Evolutionary conservation across 2,797 vertebrate genomes (phyloP), one percentile per base, ranked within the genome.

Genomic region (Cossypha niveicapilla): DNA sequence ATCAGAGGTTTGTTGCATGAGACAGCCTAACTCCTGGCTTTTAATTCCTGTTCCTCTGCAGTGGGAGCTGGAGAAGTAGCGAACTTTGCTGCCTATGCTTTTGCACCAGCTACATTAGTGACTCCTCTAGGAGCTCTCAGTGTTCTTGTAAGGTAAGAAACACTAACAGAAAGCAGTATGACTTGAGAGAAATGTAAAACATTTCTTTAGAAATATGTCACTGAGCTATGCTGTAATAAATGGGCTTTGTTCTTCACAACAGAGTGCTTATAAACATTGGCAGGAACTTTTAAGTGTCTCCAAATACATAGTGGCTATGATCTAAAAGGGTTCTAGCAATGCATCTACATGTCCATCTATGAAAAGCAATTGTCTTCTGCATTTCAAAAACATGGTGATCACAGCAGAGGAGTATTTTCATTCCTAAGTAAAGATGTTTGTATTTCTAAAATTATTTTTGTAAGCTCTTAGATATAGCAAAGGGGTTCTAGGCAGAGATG

Each of bases 21-120:
- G 35, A 37, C 44, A 65, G 17, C 30, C 34, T 90, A 76, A 90
- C 37, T 45, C 66, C 18, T 56, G 21, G 54, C 50, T 71, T 85
- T 44, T 47, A 32, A 4, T 77, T 72, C 35, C 88, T 68, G 56
- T 92, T 76, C 7, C 62, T 76, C 86, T 92, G 65, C 96, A 99
- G 99, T 99, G 99, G 99, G 99, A 71, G 99, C 98, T 18, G 99
- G 99, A 1, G 99, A 99, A 97, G 99, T 98, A 92, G 99, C 99
- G 17, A 99, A 99, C 97, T 99, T 99, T 17, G 99, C 99, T 89
- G 99, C 99, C 1, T 99, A 99, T 37, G 99, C 99, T n/a, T 99
- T 99, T 75, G 99, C 99, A 92, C 99, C 99, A 13, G 99, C 99
- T 18, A 99, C 99, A 0, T 98, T 99, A 37, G 99, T 99, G 96